phyloP scores from a whole-genome alignment of 2,113 vertebrate genomes.

The Archilochus colubris region DNA sequence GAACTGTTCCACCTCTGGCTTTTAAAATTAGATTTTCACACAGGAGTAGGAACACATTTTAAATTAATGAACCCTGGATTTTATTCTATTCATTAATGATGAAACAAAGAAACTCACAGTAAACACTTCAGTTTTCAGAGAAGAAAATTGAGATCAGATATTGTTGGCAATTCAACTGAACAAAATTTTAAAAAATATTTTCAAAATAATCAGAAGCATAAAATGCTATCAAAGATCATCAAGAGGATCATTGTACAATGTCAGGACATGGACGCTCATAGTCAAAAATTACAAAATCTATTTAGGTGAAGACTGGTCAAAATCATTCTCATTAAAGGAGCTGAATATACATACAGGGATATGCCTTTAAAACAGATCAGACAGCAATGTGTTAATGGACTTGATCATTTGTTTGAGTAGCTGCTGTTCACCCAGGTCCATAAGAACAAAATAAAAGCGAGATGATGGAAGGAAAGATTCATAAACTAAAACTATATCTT shows the following conservation, averaged over 20 bases:
- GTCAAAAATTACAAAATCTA: neutral
- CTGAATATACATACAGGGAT: neutral
- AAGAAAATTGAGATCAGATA: neutral
- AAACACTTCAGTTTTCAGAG: conserved; percentile 27
- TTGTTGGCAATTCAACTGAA: neutral
- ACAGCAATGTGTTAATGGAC: neutral
- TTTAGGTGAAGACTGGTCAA: neutral
- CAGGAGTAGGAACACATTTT: conserved; percentile 33
- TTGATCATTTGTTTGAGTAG: neutral
- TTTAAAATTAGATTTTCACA: conserved; percentile 66
- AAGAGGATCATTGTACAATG: neutral
- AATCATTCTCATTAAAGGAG: neutral
- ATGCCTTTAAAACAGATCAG: neutral
- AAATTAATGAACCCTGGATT: conserved; percentile 32
- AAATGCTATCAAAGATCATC: neutral
- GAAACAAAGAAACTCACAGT: conserved; percentile 17
- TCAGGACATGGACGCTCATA: neutral
- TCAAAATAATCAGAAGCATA: neutral
- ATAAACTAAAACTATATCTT: neutral
- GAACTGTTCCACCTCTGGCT: conserved; percentile 57
- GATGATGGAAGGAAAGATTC: neutral
- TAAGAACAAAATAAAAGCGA: neutral
- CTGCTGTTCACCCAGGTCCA: neutral
- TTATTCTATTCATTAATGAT: conserved; percentile 38
- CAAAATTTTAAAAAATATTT: neutral